Conservation (phyloP, 2,888 invertebrate species). For the Callimorpha dominula region DNA sequence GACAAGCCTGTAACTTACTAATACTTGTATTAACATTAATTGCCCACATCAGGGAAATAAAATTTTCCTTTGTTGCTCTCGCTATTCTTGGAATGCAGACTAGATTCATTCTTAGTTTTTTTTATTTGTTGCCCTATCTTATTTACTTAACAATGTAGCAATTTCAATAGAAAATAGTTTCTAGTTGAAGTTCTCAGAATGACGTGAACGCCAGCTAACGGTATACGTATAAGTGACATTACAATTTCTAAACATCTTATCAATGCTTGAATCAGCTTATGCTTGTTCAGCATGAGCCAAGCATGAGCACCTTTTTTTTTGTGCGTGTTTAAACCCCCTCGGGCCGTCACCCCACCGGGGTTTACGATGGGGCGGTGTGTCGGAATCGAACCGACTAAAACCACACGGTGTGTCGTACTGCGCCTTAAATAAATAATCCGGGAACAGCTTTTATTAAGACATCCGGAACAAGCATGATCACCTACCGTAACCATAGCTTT, state of each 20-base stretch:
- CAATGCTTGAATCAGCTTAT: neutral
- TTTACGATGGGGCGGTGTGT: too few species aligned
- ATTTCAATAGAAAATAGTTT: neutral
- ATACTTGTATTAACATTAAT: slow-evolving; percentile 28
- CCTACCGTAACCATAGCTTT: too few species aligned
- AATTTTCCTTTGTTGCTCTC: slow-evolving; percentile 17
- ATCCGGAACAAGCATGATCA: too few species aligned
- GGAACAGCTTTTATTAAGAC: too few species aligned
- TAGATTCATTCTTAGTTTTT: neutral
- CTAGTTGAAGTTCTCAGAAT: neutral
- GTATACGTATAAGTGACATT: neutral
- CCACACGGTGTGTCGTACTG: too few species aligned
- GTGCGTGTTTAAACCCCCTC: too few species aligned
- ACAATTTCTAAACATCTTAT: neutral
- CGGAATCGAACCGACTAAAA: too few species aligned
- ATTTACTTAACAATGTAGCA: neutral
- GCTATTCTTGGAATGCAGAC: slow-evolving; percentile 20
- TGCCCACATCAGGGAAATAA: slow-evolving; percentile 16
- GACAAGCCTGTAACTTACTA: slow-evolving; percentile 56
- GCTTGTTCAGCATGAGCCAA: too few species aligned
- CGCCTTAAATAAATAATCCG: too few species aligned
- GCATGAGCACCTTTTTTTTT: too few species aligned
- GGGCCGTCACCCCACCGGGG: too few species aligned
- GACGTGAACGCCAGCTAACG: neutral
- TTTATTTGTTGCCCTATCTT: neutral